phyloP scores from a whole-genome alignment of 2,113 vertebrate species.

The Seriola rivoliana region DNA sequence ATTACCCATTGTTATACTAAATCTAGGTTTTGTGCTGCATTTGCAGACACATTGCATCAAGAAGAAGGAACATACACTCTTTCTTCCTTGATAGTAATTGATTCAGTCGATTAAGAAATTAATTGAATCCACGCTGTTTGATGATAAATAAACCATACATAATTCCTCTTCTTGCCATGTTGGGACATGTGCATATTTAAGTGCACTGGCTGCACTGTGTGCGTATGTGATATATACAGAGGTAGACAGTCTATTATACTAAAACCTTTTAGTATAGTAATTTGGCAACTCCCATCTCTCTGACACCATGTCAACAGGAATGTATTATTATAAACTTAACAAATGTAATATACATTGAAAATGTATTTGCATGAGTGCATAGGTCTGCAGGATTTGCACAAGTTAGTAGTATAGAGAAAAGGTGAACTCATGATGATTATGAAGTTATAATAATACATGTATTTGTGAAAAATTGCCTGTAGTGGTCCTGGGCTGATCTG shows the following conservation, averaged over 20 bases:
- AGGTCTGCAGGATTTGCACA: neutral
- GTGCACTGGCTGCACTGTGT: neutral
- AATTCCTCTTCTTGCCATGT: neutral
- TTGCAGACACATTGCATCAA: neutral
- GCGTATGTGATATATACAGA: neutral
- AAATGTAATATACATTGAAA: neutral
- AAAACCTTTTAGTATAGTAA: too few species aligned
- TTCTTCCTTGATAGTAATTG: neutral
- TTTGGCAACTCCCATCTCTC: neutral
- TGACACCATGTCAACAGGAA: neutral
- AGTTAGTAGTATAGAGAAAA: neutral
- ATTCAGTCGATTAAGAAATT: neutral
- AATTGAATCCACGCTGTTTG: neutral
- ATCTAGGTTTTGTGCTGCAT: neutral
- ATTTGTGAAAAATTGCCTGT: neutral
- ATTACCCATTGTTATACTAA: neutral
- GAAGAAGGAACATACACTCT: neutral
- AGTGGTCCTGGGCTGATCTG: neutral
- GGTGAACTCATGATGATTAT: too few species aligned
- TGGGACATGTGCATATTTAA: neutral
- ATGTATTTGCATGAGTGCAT: too few species aligned
- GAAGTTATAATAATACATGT: neutral
- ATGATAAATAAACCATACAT: neutral
- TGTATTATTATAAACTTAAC: too few species aligned
- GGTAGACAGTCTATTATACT: too few species aligned